Evolutionary conservation across 2,888 invertebrate species (phyloP), one percentile per base, ranked within the genome.

Genomic region (Drosophila atroscutellata): DNA sequence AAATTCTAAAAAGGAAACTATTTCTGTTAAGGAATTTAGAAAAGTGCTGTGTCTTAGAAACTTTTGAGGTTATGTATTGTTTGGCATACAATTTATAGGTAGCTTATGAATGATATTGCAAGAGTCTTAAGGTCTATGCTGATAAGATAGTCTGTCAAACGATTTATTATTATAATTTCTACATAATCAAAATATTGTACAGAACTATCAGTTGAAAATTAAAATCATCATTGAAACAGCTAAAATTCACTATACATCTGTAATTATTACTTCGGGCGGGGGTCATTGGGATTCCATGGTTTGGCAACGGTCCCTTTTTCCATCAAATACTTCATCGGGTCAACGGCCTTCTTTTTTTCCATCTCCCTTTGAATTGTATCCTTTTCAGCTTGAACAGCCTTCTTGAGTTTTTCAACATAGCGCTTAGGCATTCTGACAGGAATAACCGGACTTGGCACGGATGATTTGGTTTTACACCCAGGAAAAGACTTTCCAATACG

Each of bases 301-400:
- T 24, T 52, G 6, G 49, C 26, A 8, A 80, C 36, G 0, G 77
- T 24, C 0, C 75, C 77, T 7, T 63, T 52, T 39, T 72, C 62
- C 30, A 74, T 64, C 15, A 84, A 26, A 58, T 90, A 89, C 50
- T 64, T 67, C 61, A 86, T 77, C 50, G 87, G 77, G 55, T 90
- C 56, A 8, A 77, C 67, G 34, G 71, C 71, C 50, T 68, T 66
- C 47, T 68, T 73, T 7, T 47, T 75, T 24, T 5, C 4, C 8
- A 24, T 4, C 45, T 24, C 2, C 20, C 49, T 37, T 7, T 39
- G 58, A 26, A 61, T 20, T 26, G 68, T 62, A 58, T 67, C 75
- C 30, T 61, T 60, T 50, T 57, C 52, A 20, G 49, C 71, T 34
- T 64, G 59, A 2, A 30, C 61, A 15, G 61, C 57, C 0, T 32